These are phyloP conservation scores for Ictidomys tridecemlineatus DNA, from an alignment of 2,113 vertebrate species.

Conservation along the genomic window DNA sequence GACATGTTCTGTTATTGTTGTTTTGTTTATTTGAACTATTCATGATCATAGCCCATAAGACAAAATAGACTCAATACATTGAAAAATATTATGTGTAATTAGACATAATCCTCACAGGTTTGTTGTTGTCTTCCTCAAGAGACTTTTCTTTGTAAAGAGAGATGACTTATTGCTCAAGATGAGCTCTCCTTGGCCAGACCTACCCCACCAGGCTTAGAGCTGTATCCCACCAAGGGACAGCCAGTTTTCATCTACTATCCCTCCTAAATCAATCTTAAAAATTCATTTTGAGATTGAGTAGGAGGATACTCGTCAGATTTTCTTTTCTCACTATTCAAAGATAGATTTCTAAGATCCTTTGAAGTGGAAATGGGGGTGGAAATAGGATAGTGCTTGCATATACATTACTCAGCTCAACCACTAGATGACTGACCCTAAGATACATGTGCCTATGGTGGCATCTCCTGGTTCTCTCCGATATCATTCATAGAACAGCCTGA, in stretches of 20 bases:
- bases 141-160: neutral
- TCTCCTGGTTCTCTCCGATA: neutral
- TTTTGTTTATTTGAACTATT: slow-evolving; percentile 47
- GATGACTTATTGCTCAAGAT: neutral
- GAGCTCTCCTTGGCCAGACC: neutral
- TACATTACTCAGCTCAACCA: neutral
- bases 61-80: slow-evolving; percentile 17
- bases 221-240: neutral
- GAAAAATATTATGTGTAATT: neutral
- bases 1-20: slow-evolving; percentile 16
- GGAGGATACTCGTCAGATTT: neutral
- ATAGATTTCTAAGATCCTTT: neutral
- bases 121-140: neutral
- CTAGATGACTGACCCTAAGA: neutral
- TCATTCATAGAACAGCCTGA: neutral
- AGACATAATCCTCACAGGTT: neutral
- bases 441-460: neutral
- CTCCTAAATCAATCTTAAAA: slow-evolving; percentile 19
- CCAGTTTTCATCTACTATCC: neutral
- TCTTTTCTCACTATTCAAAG: neutral
- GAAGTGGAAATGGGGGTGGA: neutral
- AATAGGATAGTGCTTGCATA: too few species aligned
- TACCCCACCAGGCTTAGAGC: neutral
- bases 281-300: neutral
- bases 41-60: slow-evolving; percentile 16